phyloP scores from a whole-genome alignment of 2,888 invertebrate genomes.

The Mythimna loreyi region DNA sequence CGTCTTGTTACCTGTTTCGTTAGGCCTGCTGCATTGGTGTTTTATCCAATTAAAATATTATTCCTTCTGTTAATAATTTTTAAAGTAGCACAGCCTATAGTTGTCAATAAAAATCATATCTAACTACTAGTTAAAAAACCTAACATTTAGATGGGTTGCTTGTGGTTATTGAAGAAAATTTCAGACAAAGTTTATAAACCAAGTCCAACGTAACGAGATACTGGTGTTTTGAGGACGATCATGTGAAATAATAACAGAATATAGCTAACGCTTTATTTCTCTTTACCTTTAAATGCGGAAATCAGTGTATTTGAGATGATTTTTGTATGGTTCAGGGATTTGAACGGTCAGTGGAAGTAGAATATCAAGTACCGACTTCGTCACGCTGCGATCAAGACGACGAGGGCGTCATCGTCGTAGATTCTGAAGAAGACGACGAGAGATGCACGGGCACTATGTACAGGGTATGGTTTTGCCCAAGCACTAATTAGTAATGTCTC shows the following conservation, averaged over 20 bases:
- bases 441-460: constrained; percentile 91
- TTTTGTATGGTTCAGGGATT: constrained; percentile 82
- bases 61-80: neutral
- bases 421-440: constrained; percentile 95
- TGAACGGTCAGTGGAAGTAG: constrained; percentile 93
- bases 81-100: neutral
- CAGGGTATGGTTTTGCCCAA: constrained; percentile 70
- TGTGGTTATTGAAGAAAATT: neutral
- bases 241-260: neutral
- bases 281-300: neutral
- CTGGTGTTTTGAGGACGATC: neutral
- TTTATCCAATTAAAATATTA: neutral
- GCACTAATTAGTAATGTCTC: constrained; percentile 1
- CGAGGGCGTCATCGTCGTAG: constrained; percentile 94
- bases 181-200: neutral
- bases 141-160: neutral
- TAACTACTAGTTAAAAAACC: neutral
- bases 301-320: constrained; percentile 12
- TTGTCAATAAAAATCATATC: neutral
- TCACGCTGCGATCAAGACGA: constrained; percentile 97
- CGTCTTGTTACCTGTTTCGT: no score
- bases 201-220: neutral
- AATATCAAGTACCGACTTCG: constrained; percentile 96
- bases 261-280: neutral
- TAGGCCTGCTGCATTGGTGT: neutral